Evolutionary conservation across 2,797 vertebrate species (phyloP).

Genomic region (Notolabrus celidotus): DNA sequence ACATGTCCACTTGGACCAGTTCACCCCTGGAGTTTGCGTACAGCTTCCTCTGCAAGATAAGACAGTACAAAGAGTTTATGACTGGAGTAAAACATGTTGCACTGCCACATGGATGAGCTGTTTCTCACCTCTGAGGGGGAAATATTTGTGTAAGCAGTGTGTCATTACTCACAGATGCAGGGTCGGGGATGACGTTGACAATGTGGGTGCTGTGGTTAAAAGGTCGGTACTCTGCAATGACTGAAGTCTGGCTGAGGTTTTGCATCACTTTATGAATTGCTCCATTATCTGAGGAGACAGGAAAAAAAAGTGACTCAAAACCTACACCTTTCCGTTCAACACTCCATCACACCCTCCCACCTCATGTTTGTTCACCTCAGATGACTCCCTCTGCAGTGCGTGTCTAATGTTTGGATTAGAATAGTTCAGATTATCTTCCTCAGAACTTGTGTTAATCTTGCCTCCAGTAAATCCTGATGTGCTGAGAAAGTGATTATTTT

Average conservation of each 20-base stretch:
- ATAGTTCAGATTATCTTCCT: not conserved
- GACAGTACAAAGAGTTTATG: not conserved
- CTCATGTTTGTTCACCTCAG: not conserved
- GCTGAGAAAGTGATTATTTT: no score
- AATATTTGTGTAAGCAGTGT: not conserved
- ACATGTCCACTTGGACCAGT: conserved; percentile 76
- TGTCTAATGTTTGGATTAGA: not conserved
- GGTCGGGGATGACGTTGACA: conserved; percentile 51
- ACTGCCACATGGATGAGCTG: not conserved
- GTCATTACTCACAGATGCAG: conserved; percentile 64
- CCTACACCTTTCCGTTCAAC: not conserved
- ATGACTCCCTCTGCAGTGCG: not conserved
- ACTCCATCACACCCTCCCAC: not conserved
- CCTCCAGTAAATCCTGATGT: no score
- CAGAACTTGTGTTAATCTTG: no score
- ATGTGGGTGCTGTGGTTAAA: conserved; percentile 41
- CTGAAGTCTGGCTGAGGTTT: not conserved
- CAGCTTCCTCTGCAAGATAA: conserved; percentile 71
- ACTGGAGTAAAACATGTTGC: no score
- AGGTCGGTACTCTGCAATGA: conserved; percentile 75
- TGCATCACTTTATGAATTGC: conserved; percentile 78
- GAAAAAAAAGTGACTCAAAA: not conserved
- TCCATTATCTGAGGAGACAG: conserved; percentile 66
- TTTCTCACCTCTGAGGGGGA: not conserved
- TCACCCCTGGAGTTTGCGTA: conserved; percentile 68